Evolutionary conservation across 2,113 vertebrate genomes (phyloP).

Genomic region (Sander vitreus): DNA sequence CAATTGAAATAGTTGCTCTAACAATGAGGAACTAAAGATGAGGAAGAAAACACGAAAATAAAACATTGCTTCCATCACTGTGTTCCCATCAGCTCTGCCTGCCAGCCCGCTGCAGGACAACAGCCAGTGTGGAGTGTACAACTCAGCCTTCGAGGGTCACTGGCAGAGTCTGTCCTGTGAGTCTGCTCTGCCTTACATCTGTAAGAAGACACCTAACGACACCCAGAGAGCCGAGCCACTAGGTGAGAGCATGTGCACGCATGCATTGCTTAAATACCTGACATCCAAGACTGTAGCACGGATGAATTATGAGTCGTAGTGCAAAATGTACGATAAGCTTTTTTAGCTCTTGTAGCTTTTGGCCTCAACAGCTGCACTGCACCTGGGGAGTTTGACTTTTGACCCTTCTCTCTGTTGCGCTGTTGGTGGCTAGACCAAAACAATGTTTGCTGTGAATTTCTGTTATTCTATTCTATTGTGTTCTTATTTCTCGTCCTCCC

Average conservation of each 20-base stretch:
- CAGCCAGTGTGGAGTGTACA: conserved; percentile 88
- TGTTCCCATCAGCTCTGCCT: conserved; percentile 65
- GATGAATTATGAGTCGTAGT: conserved; percentile 23
- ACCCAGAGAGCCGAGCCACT: conserved; percentile 79
- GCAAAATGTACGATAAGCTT: conserved; percentile 13
- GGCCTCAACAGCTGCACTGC: conserved; percentile 64
- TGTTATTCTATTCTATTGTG: conserved; percentile 4
- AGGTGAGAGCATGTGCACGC: conserved; percentile 82
- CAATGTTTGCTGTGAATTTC: conserved; percentile 48
- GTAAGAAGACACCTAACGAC: conserved; percentile 89
- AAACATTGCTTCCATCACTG: neutral
- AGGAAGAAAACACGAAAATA: neutral
- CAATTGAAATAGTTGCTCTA: no score
- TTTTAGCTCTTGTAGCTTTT: conserved; percentile 35
- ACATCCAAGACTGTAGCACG: neutral
- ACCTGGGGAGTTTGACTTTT: conserved; percentile 55
- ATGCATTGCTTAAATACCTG: neutral
- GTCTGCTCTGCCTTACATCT: conserved; percentile 90
- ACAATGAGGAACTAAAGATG: conserved; percentile 5
- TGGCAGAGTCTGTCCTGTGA: conserved; percentile 90
- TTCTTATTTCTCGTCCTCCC: conserved; percentile 13
- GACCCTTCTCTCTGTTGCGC: conserved; percentile 39
- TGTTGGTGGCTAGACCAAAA: conserved; percentile 45
- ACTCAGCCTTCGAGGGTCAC: conserved; percentile 72
- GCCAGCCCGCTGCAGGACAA: conserved; percentile 75